Base-by-base conservation (phyloP, 2,113 vertebrate genomes). In the Pongo abelii region DNA sequence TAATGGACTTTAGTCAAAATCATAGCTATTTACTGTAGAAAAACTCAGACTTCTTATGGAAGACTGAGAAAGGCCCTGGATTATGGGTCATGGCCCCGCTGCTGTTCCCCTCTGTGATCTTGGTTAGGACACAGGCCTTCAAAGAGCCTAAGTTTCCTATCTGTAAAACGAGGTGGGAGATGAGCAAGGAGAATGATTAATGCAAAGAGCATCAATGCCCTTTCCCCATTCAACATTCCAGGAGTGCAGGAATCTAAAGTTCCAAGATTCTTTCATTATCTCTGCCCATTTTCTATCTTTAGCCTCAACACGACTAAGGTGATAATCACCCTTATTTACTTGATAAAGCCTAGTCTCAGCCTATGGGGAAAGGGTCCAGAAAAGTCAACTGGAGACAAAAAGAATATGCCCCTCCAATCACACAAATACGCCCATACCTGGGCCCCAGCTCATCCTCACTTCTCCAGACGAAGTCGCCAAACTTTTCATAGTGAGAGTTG, bases 401-500 rank as follows among this genome's bases (percentile, higher is more conserved):
- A 59, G 11, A 35, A 30, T 16, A 27, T 2, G 3, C 20, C 27
- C 35, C 38, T 74, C 11, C 1, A 2, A 17, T 75, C 72, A 78
- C 2, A 75, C 20, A 61, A 23, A 22, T 10, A n/a, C 2, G 8
- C n/a, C 40, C 93, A 32, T 98, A 99, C 99, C 99, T 99, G 97
- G 99, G 99, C 48, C 99, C 99, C 17, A 99, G 99, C 97, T 99
- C 99, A 0, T 99, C 99, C 97, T 99, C 99, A 1, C 99, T 99
- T 78, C 99, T 99, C 99, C 99, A 99, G 52, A 99, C 99, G 0
- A 99, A 99, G 98, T 99, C 99, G 2, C 99, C 99, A 27, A 99
- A 99, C 98, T 99, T 99, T 98, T 99, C 99, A 0, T 99, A 99
- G 98, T 99, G 99, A 11, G 99, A 99, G 92, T 99, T 99, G 99